phyloP scores from a whole-genome alignment of 2,888 invertebrate species.

The Drosophila pullipes region DNA sequence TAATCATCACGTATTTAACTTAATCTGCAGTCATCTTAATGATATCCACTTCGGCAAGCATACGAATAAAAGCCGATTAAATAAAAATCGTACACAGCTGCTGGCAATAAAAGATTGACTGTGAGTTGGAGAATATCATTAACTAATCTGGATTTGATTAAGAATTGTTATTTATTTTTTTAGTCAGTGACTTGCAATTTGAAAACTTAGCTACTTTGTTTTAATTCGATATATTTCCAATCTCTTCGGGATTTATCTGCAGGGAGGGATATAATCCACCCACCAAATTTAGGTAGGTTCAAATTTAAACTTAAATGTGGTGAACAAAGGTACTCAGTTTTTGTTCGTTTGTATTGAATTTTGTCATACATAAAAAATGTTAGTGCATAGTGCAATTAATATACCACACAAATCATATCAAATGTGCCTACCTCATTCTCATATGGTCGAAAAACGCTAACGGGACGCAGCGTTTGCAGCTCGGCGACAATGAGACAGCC shows the following conservation, averaged over 20 bases:
- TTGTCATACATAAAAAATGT: too few relatives aligned
- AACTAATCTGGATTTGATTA: not conserved
- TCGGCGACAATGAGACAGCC: conserved; percentile 97
- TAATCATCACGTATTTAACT: not conserved
- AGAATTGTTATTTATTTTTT: not conserved
- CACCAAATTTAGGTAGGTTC: not conserved
- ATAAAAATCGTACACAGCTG: not conserved
- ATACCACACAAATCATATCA: not conserved
- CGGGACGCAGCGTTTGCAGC: conserved; percentile 91
- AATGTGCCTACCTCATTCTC: conserved; percentile 90
- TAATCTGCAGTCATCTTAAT: not conserved
- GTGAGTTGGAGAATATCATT: not conserved
- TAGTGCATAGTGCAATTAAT: not conserved
- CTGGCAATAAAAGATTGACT: not conserved
- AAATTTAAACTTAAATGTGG: not conserved
- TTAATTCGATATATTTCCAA: not conserved
- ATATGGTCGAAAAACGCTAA: conserved; percentile 96
- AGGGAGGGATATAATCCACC: not conserved
- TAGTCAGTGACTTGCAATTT: not conserved
- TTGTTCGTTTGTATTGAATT: not conserved
- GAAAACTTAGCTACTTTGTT: not conserved
- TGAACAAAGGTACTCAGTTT: not conserved
- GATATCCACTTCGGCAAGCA: not conserved
- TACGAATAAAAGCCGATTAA: not conserved
- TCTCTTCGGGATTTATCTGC: not conserved